Percentiles rank a stretch among this genome's conserved stretches.
Evolutionary conservation across 1,140 invertebrate genomes (phyloP).

Genomic region (Drosophila watanabei): DNA sequence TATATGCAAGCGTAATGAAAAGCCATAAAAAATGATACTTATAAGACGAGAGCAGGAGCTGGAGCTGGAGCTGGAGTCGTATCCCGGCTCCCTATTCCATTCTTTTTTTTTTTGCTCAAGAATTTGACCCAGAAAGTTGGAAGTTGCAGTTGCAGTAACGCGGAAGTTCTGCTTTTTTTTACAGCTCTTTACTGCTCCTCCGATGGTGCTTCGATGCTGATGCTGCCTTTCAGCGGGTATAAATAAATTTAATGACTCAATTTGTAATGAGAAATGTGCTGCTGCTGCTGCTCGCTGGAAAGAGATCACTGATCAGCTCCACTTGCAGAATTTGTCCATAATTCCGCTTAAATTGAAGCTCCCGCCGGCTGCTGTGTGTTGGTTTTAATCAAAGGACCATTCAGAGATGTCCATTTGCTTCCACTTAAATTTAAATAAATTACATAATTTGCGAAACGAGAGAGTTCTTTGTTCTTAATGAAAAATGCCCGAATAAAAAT

Average conservation of each 20-base stretch:
- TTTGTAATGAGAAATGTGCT: slow-evolving; percentile 81
- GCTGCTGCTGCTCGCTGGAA: slow-evolving; percentile 28
- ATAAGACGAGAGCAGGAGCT: slow-evolving; percentile 32
- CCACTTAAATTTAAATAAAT: slow-evolving; percentile 72
- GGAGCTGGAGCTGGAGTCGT: neutral
- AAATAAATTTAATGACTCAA: slow-evolving; percentile 84
- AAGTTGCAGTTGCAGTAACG: slow-evolving; percentile 63
- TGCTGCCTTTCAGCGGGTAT: slow-evolving; percentile 75
- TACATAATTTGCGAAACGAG: slow-evolving; percentile 53
- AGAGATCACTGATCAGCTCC: slow-evolving; percentile 48
- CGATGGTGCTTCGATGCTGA: slow-evolving; percentile 16
- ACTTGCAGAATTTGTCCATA: slow-evolving; percentile 63
- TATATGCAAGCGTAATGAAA: slow-evolving; percentile 77
- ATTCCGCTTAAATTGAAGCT: slow-evolving; percentile 68
- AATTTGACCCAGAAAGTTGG: slow-evolving; percentile 77
- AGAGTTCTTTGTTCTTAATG: slow-evolving; percentile 40
- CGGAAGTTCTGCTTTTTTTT: slow-evolving; percentile 68
- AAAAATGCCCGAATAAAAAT: slow-evolving; percentile 26
- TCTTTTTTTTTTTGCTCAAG: slow-evolving; percentile 14
- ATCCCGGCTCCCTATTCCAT: slow-evolving; percentile 33
- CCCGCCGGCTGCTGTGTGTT: slow-evolving; percentile 46
- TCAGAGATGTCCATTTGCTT: slow-evolving; percentile 36
- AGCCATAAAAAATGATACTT: slow-evolving; percentile 81
- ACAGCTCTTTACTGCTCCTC: slow-evolving; percentile 41
- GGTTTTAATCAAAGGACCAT: slow-evolving; percentile 68